These are phyloP conservation scores for Apis cerana DNA, from an alignment of 1,140 invertebrate genomes.

Conservation along the genomic window DNA sequence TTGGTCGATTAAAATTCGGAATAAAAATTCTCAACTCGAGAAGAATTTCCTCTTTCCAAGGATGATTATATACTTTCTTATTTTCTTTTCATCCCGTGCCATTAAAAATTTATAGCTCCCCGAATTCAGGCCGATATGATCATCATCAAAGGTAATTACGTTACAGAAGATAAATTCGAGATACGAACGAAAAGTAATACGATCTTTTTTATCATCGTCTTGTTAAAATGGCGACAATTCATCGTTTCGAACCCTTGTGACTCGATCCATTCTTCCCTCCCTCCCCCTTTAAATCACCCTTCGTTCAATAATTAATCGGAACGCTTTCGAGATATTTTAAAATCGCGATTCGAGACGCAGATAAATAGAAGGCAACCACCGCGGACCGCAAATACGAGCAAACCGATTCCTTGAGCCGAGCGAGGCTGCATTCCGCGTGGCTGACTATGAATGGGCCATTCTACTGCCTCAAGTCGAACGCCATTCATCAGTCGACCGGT, in stretches of 20 bases:
- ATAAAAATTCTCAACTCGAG: background rate
- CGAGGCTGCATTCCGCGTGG: conserved; percentile 13
- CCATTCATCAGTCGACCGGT: conserved; percentile 16
- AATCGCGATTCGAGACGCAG: background rate
- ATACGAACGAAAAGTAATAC: conserved; percentile 2
- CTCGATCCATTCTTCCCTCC: too few relatives aligned
- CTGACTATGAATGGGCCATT: conserved; percentile 27
- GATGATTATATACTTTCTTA: too few relatives aligned
- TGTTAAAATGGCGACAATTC: conserved; percentile 12
- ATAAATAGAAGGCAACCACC: conserved; percentile 17
- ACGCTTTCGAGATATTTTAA: conserved; percentile 15
- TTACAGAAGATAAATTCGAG: background rate
- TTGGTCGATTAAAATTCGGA: too few relatives aligned
- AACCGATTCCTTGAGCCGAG: background rate
- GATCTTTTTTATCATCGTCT: conserved; percentile 18
- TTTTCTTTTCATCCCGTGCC: background rate
- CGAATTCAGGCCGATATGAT: background rate
- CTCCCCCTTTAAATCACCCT: background rate
- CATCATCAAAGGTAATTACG: conserved; percentile 14
- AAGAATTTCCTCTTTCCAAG: background rate
- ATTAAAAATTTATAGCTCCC: background rate
- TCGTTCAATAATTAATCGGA: conserved; percentile 11
- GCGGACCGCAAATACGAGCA: background rate
- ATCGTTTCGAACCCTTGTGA: background rate
- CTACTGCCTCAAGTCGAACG: conserved; percentile 24